These are phyloP conservation scores for Mesoclemmys tuberculata DNA, from an alignment of 2,113 vertebrate genomes.

Conservation along the genomic window DNA sequence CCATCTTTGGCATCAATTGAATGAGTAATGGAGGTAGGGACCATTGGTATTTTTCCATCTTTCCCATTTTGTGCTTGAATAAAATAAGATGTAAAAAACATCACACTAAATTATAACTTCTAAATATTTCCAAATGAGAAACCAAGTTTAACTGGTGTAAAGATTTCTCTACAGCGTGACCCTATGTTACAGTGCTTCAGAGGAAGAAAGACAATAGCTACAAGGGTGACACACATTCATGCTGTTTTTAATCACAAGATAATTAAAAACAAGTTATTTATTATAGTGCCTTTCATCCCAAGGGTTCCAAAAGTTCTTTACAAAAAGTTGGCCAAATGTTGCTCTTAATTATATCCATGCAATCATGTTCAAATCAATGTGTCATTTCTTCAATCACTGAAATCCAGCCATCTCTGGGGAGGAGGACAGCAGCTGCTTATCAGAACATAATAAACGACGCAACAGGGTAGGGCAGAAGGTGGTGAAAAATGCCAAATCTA, in stretches of 20 bases:
- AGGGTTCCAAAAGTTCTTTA: background rate
- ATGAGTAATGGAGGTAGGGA: background rate
- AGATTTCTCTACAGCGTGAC: background rate
- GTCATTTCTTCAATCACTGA: background rate
- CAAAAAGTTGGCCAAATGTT: slow-evolving; percentile 35
- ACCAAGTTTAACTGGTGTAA: background rate
- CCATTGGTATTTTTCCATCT: background rate
- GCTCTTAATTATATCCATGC: slow-evolving; percentile 20
- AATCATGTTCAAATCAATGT: background rate
- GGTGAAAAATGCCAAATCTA: background rate
- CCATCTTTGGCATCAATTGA: background rate
- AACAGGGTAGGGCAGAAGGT: background rate
- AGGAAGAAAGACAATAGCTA: background rate
- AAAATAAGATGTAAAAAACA: background rate
- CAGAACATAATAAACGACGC: background rate
- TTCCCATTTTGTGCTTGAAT: background rate
- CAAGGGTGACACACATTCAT: slow-evolving; percentile 35
- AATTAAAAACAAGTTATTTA: slow-evolving; percentile 59
- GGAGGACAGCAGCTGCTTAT: background rate
- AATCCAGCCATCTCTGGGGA: background rate
- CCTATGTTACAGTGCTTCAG: background rate
- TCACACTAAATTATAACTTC: background rate
- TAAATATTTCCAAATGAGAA: background rate
- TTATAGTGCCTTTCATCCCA: slow-evolving; percentile 50
- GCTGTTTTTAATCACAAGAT: slow-evolving; percentile 55